phyloP scores from a whole-genome alignment of 2,797 vertebrate species.

The Macroramphosus scolopax region DNA sequence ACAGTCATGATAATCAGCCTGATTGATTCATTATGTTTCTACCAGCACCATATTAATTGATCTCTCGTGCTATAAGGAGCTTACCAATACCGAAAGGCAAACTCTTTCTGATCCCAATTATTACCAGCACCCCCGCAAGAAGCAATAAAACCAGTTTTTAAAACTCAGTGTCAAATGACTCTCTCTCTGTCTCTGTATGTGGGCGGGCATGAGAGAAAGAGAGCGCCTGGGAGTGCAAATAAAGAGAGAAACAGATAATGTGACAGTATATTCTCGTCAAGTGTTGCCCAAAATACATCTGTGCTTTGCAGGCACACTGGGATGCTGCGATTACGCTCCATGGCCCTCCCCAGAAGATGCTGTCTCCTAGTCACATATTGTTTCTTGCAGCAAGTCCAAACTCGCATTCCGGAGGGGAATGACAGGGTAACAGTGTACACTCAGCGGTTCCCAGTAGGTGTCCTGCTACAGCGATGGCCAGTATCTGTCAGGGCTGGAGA shows the following conservation, averaged over 20 bases:
- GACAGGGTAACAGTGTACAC: too few relatives aligned
- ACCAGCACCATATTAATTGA: slow-evolving; percentile 25
- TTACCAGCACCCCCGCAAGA: slow-evolving; percentile 9
- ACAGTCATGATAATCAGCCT: slow-evolving; percentile 28
- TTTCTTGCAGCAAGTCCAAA: too few relatives aligned
- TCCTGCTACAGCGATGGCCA: slow-evolving; percentile 11
- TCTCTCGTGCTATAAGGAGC: slow-evolving; percentile 17
- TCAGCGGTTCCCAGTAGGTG: slow-evolving; percentile 35
- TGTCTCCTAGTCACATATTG: too few relatives aligned
- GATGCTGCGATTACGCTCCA: slow-evolving; percentile 17
- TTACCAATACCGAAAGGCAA: slow-evolving; percentile 14
- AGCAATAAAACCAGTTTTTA: slow-evolving; percentile 17
- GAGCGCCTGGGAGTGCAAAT: too few relatives aligned
- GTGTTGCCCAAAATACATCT: slow-evolving; percentile 55
- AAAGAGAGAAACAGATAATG: slow-evolving; percentile 22
- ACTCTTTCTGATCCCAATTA: slow-evolving; percentile 23
- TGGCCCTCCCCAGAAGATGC: slow-evolving; percentile 11
- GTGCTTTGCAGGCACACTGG: slow-evolving; percentile 24
- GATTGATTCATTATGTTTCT: slow-evolving; percentile 44
- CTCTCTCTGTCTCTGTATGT: slow-evolving; percentile 10
- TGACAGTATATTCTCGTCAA: slow-evolving; percentile 37
- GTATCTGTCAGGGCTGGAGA: slow-evolving; percentile 24
- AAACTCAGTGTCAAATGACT: slow-evolving; percentile 18
- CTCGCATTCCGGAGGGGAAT: too few relatives aligned
- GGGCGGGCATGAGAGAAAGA: slow-evolving; percentile 5